Evolutionary conservation across 2,113 vertebrate species (phyloP), one percentile per base, ranked within the genome.

Genomic region (Apteryx owenii): DNA sequence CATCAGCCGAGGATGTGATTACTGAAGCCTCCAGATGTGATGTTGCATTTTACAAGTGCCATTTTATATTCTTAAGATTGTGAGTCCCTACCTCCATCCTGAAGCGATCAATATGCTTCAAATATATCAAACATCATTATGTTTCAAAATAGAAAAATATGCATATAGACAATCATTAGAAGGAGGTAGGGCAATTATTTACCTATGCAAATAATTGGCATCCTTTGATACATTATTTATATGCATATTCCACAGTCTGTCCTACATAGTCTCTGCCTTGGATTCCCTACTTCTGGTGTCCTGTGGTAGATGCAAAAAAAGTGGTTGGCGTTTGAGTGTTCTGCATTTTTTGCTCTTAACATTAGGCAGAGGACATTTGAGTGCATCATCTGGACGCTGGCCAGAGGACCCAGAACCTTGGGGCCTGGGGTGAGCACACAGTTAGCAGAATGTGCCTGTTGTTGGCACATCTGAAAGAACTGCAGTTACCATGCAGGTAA

Each of bases 341-440:
- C 90, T 97, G 95, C 97, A 4, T 97, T 97, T 97, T 97, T 95
- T 97, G 97, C 96, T 96, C 97, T 96, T 92, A 70, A 97, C 85
- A 97, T 95, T 96, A 97, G 97, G 96, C 96, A 97, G 92, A 95
- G 96, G 95, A 97, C 94, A 91, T 56, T 91, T 95, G 97, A 86
- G 77, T 92, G 88, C 97, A 81, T 92, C 96, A 91, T 95, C 90
- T 95, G 95, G 92, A 97, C 95, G 94, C 97, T 96, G 96, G 85
- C 96, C 96, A 95, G 95, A 96, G 92, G 85, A 96, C 90, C 83
- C 92, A 94, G 88, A 96, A 44, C 76, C 76, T 96, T 93, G 90
- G 96, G 96, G 79, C 86, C 40, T 96, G 95, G 96, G 96, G 85
- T 95, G 96, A 95, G 83, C 97, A 94, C 94, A 89, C 96, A 86